These are phyloP conservation scores for Sebastiscus albofasciatus DNA, from an alignment of 2,797 vertebrate species.

Conservation along the genomic window DNA sequence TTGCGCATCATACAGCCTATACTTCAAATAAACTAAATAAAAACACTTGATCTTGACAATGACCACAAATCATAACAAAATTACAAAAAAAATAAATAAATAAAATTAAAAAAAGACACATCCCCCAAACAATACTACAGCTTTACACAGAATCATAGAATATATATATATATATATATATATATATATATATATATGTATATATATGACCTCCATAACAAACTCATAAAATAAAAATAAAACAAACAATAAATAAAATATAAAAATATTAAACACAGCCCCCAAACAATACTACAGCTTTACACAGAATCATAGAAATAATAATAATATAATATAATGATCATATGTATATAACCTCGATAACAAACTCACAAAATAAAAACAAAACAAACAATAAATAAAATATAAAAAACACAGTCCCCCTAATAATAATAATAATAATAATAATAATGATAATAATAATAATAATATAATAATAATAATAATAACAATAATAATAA, in stretches of 20 bases:
- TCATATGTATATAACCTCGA: no score
- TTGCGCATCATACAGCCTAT: fast-evolving
- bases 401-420: no score
- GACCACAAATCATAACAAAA: neutral
- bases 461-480: neutral
- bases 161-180: no score
- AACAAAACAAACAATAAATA: no score
- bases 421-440: neutral
- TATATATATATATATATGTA: no score
- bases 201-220: no score
- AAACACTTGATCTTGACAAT: neutral
- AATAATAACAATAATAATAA: no score
- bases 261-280: neutral
- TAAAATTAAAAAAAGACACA: neutral
- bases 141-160: neutral
- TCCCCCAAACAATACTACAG: neutral
- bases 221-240: no score
- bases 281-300: neutral
- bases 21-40: neutral
- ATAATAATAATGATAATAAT: neutral
- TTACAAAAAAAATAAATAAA: neutral
- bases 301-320: neutral
- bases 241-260: neutral
- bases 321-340: no score
- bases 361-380: no score